A percentile compares a stretch with the other conserved stretches of the same genome.
Evolutionary conservation across 2,888 invertebrate genomes (phyloP).

Genomic region (Furcula furcula): DNA sequence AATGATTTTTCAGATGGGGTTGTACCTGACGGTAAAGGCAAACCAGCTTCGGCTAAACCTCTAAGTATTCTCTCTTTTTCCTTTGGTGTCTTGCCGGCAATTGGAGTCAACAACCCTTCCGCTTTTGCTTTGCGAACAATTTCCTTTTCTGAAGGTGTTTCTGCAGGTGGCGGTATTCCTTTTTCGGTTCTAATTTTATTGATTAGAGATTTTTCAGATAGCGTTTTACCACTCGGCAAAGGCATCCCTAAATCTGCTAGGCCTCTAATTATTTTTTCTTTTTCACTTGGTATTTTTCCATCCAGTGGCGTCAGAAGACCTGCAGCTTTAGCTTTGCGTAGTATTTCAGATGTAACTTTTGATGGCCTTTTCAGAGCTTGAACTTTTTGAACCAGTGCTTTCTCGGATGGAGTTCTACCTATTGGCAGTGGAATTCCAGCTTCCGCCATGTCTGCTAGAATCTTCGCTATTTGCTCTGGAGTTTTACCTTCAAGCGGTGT

Average conservation of each 20-base stretch:
- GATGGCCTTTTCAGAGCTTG: neutral
- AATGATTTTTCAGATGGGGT: constrained; percentile 45
- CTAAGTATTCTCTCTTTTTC: constrained; percentile 45
- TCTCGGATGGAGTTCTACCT: constrained; percentile 36
- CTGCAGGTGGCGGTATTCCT: constrained; percentile 33
- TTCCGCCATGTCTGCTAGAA: constrained; percentile 26
- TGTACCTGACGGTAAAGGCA: constrained; percentile 47
- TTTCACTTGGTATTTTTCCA: constrained; percentile 30
- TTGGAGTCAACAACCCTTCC: constrained; percentile 42
- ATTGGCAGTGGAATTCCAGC: constrained; percentile 32
- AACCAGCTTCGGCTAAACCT: constrained; percentile 40
- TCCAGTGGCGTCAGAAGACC: constrained; percentile 33
- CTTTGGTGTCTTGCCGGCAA: constrained; percentile 37
- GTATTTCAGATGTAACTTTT: constrained; percentile 22
- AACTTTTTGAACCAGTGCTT: constrained; percentile 27
- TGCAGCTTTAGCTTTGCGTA: constrained; percentile 32
- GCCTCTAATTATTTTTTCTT: constrained; percentile 34
- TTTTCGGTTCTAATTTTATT: constrained; percentile 25
- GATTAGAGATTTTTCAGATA: constrained; percentile 21
- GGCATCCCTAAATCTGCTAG: constrained; percentile 27
- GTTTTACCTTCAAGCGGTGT: constrained; percentile 35
- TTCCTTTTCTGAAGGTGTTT: constrained; percentile 39
- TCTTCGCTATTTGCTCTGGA: constrained; percentile 33
- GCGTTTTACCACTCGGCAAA: constrained; percentile 37
- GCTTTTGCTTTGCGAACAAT: constrained; percentile 38